These are phyloP conservation scores for Apostichopus leukothele DNA, from an alignment of 53 echinoderm and acorn worm species.

Conservation along the genomic window DNA sequence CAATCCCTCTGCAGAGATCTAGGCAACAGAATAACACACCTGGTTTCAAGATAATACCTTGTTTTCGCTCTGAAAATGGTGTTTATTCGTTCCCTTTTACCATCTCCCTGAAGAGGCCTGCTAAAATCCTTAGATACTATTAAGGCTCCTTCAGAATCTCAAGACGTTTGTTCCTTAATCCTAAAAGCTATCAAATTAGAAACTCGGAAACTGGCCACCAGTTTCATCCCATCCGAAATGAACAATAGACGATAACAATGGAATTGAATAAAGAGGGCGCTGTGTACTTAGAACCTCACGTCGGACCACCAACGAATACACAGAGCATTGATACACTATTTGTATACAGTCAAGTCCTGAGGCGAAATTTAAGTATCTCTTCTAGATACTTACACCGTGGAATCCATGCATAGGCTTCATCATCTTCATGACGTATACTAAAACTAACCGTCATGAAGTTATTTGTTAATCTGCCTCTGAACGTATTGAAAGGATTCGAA, in stretches of 20 bases:
- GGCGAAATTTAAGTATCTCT: conserved; percentile 12
- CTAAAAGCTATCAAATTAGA: conserved; percentile 43
- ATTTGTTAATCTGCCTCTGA: conserved; percentile 30
- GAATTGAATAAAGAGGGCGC: conserved; percentile 4
- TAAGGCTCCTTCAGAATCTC: conserved; percentile 27
- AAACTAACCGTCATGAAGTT: conserved; percentile 28
- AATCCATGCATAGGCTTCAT: not conserved
- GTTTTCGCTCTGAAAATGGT: conserved; percentile 33
- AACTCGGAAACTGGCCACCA: conserved; percentile 7
- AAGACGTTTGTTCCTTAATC: conserved; percentile 36
- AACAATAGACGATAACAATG: conserved; percentile 1
- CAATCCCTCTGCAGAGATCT: conserved; percentile 2
- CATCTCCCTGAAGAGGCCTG: conserved; percentile 10
- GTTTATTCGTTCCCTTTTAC: conserved; percentile 28
- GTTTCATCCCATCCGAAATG: not conserved
- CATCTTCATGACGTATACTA: not conserved
- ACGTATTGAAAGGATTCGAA: conserved; percentile 15
- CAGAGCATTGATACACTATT: not conserved
- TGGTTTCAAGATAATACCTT: conserved; percentile 8
- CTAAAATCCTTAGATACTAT: conserved; percentile 19
- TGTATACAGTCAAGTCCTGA: not conserved
- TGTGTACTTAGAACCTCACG: not conserved
- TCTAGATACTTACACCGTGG: conserved; percentile 5
- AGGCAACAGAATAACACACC: conserved; percentile 39
- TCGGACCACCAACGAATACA: conserved; percentile 30